Base-by-base conservation (phyloP, 2,113 vertebrate species). In the Pelodiscus sinensis region DNA sequence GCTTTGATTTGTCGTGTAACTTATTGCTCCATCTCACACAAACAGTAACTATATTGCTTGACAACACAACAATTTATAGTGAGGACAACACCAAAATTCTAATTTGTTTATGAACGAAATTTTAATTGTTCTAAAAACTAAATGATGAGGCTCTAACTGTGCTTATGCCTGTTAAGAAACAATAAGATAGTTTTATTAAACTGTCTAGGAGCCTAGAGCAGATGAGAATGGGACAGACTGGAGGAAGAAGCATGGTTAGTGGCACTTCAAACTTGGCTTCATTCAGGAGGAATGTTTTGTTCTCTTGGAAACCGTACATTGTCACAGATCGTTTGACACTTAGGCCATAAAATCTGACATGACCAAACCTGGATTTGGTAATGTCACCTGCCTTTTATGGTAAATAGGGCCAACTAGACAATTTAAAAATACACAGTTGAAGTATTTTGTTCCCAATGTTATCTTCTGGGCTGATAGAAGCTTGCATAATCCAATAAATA, bases 131-230 rank as follows among this genome's bases (percentile, higher is more conserved):
- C 35, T 85, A 31, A 90, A 89, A 75, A 2, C 93, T 77, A 29
- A 65, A 16, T n/a, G 14, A 35, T 71, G 18, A 11, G 65, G 18
- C 35, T n/a, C 18, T 11, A 90, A 88, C 62, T 79, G 14, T 0
- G 1, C 14, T 85, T 52, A 77, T 79, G 44, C 83, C 82, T 90
- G 79, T 51, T 50, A 58, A 44, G 79, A 92, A 96, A 95, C 85
- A 94, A 93, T 90, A 85, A 92, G 92, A 58, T 4, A 86, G 85
- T 90, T 86, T 93, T 60, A n/a, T 81, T 75, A 79, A 24, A 87
- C 58, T 86, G 0, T 0, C 81, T 35, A 91, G 80, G 87, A 90
- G 18, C 8, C 71, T 88, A 89, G 86, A 82, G 35, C 71, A 58
- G 78, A 85, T 1, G 8, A 51, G 79, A 82, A 82, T 52, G 84